Evolutionary conservation across 1,140 invertebrate species (phyloP).

Genomic region (Drosophila yakuba): DNA sequence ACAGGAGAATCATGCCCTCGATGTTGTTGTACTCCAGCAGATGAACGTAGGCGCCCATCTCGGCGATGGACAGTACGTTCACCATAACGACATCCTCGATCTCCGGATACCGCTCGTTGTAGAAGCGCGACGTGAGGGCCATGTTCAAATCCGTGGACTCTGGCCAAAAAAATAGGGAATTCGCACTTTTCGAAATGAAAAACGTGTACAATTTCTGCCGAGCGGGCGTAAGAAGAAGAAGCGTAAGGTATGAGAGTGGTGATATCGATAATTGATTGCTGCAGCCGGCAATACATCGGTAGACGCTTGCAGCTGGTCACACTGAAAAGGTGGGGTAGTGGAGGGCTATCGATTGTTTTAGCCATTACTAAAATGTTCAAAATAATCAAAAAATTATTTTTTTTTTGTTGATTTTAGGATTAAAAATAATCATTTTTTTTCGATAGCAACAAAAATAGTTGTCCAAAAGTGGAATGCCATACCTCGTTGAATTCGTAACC

Average conservation of each 20-base stretch:
- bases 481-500: too few relatives aligned
- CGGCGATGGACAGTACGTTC: conserved; percentile 98
- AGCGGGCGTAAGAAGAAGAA: conserved; percentile 64
- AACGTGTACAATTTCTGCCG: conserved; percentile 75
- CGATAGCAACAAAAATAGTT: too few relatives aligned
- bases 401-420: too few relatives aligned
- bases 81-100: conserved; percentile 99
- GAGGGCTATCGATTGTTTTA: background rate
- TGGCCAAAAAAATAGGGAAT: conserved; percentile 30
- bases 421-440: too few relatives aligned
- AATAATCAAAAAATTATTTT: too few relatives aligned
- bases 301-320: background rate
- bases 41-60: conserved; percentile 99
- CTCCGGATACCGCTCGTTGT: conserved; percentile 98
- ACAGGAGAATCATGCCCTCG: conserved; percentile 98
- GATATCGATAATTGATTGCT: conserved; percentile 2
- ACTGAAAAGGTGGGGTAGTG: background rate
- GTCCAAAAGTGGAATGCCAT: too few relatives aligned
- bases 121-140: conserved; percentile 98
- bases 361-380: too few relatives aligned
- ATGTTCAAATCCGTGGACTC: conserved; percentile 85
- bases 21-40: conserved; percentile 99
- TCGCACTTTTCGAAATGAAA: conserved; percentile 57
- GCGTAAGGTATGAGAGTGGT: background rate
- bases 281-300: background rate